Evolutionary conservation across 2,113 vertebrate genomes (phyloP), one percentile per base, ranked within the genome.

Genomic region (Gobio gobio): DNA sequence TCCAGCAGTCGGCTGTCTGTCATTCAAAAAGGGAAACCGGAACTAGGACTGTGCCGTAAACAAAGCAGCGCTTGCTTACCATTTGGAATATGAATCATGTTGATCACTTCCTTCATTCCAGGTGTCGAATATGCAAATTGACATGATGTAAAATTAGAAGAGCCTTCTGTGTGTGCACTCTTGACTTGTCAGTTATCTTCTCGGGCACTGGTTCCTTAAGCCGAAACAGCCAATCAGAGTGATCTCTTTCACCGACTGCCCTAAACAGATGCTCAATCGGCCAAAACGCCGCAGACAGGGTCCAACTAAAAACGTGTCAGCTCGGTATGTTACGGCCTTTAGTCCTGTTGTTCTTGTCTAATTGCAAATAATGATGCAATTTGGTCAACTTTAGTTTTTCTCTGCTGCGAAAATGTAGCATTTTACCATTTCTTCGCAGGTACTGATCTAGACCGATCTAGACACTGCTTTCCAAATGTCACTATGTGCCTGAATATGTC

Each of bases 401-500:
- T 81, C 78, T 74, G 77, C 85, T 85, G 81, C 9, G 16, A 87
- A 83, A 86, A 87, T 85, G 73, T 77, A 90, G 86, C 82, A 83
- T 87, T 87, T 77, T 70, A 85, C 51, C 72, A 74, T 86, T 90
- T 89, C 83, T 86, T 75, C 64, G 78, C 76, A 83, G 90, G 77
- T 89, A 89, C 89, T 88, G 56, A 83, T 90, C 66, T 88, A 83
- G 76, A 78, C 87, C 85, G 22, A 40, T 81, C 85, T 90, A 78
- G 61, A 33, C 13, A 13, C 86, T 92, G 88, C 90, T 94, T 93
- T 94, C 89, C 88, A 90, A 92, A 90, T 91, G 87, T 94, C 93
- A 94, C 93, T 87, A 92, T 87, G 94, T 95, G 93, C 94, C 94
- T 94, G 84, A 93, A 92, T 90, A 66, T 87, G 88, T 92, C 58